These are phyloP conservation scores for Myiopsitta monachus DNA, from an alignment of 2,113 vertebrate genomes.

Conservation along the genomic window DNA sequence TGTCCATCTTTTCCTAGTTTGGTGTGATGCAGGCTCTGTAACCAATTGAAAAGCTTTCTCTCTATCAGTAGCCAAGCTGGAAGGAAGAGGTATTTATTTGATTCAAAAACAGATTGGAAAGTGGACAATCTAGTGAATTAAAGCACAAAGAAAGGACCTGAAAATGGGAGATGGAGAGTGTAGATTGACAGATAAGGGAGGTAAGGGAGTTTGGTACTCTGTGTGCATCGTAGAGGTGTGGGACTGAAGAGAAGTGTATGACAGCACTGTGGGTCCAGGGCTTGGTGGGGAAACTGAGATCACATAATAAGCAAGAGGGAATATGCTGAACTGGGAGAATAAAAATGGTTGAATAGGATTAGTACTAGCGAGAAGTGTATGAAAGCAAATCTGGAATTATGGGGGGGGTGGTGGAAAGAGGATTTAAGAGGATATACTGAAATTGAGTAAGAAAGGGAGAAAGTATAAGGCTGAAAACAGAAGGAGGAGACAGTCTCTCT, in stretches of 20 bases:
- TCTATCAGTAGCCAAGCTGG: neutral
- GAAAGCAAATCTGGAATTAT: neutral
- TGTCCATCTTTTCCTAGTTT: neutral
- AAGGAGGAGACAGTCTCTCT: neutral
- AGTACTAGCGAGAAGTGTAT: neutral
- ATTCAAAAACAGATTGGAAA: neutral
- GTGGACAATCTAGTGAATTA: neutral
- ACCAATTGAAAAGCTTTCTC: neutral
- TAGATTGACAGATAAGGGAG: neutral
- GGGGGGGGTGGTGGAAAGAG: neutral
- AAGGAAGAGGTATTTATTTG: neutral
- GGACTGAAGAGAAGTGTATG: neutral
- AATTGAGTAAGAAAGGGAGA: neutral
- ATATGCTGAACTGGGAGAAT: neutral
- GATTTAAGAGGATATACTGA: neutral
- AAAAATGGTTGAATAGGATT: neutral
- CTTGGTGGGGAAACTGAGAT: neutral
- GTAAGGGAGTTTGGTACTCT: accelerated
- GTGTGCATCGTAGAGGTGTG: neutral
- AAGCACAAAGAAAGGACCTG: neutral
- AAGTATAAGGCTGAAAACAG: neutral
- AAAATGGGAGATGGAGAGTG: neutral
- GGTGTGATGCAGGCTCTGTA: neutral
- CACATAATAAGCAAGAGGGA: neutral
- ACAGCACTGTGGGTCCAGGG: accelerated